Base-by-base conservation (phyloP, 1,140 invertebrate species). In the Piezodorus guildinii region DNA sequence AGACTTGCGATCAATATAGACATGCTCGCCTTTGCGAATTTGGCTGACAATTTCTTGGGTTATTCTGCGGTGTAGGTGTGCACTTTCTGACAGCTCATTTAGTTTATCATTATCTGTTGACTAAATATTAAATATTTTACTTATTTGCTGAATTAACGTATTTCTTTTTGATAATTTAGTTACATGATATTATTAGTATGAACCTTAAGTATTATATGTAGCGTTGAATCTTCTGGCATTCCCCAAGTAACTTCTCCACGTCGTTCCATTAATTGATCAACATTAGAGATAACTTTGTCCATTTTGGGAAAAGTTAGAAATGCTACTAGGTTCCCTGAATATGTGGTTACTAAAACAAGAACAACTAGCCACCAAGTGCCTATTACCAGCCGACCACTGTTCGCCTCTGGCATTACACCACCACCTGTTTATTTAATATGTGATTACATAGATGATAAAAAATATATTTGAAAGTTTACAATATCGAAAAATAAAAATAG, bases 281-380 rank as follows among this genome's bases (percentile, higher is more conserved):
- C 72, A 0, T 81, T 86, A 6, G 86, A 83, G 0, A 94, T 83
- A 0, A 88, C 80, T 8, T 80, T 79, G 70, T 91, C 85, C 70
- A 90, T 86, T 73, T 87, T 86, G 0, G 92, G 91, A 72, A 96
- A 95, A 0, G 94, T 96, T 10, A 97, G 78, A 72, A 94, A 94
- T 5, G 93, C 93, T 0, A 96, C 91, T 25, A 96, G 79, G 74
- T 91, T 94, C 8, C 92, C 92, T 45, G 88, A 91, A 74, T 96
- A 97, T 0, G 91, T 94, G 3, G 93, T 94, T 0, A 94, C 86
- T 0, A 94, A 78, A 0, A 96, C 86, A 63, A 96, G 80, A 3
- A 93, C 91, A 15, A 93, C 88, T 15, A 96, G 73, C 92, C 93
- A 96, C 93, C 93, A 96, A 5, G 89, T 85, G 0, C 88, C 90